Evolutionary conservation across 2,888 invertebrate genomes (phyloP).

Genomic region (Callinectes sapidus): DNA sequence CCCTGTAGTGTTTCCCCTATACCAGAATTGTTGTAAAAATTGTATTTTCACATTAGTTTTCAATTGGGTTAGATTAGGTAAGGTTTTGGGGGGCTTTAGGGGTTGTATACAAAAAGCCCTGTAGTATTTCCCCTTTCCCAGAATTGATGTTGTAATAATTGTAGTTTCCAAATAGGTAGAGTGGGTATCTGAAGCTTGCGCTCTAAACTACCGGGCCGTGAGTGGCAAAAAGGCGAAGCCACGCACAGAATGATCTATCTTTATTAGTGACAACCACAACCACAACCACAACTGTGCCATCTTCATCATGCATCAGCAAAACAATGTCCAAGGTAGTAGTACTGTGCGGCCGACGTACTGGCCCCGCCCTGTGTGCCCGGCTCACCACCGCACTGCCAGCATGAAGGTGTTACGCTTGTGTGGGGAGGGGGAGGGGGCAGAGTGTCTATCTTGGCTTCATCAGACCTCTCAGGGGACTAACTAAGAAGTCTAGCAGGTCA

Average conservation of each 20-base stretch:
- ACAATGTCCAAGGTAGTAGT: slow-evolving; percentile 23
- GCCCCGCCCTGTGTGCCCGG: not conserved
- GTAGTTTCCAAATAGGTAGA: slow-evolving; percentile 23
- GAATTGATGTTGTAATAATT: slow-evolving; percentile 1
- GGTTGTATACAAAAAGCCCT: not conserved
- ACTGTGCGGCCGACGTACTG: not conserved
- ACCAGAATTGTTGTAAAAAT: too few species aligned
- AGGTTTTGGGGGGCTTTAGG: too few species aligned
- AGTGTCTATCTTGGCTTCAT: not conserved
- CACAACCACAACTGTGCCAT: not conserved
- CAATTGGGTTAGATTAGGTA: too few species aligned
- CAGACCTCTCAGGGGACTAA: not conserved
- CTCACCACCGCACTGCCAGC: not conserved
- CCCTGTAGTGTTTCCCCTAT: too few species aligned
- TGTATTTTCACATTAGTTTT: too few species aligned
- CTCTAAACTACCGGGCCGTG: not conserved
- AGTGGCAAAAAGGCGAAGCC: slow-evolving; percentile 23
- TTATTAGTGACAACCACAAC: slow-evolving; percentile 9
- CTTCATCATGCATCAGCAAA: slow-evolving; percentile 12
- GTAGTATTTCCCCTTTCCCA: not conserved
- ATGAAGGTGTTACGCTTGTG: slow-evolving; percentile 9
- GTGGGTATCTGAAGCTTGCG: slow-evolving; percentile 23
- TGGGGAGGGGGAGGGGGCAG: not conserved
- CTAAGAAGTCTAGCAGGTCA: not conserved
- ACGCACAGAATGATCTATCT: slow-evolving; percentile 3